Percentiles rank a stretch among this genome's conserved stretches.
Conservation (phyloP, 2,797 vertebrate species). For the Pangasius sanitwongsei region DNA sequence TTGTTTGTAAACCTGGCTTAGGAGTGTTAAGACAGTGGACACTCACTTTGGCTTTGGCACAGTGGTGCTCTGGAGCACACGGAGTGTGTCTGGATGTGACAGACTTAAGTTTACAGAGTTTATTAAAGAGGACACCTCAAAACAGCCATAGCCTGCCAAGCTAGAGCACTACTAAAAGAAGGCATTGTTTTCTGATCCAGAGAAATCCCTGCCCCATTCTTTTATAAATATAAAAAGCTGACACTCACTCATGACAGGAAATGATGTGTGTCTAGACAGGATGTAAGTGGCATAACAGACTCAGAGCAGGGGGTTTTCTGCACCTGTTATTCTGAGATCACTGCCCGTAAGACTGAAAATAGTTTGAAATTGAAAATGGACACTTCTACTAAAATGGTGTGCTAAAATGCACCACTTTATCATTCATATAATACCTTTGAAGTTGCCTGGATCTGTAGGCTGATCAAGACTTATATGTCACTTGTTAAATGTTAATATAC, state of each 20-base stretch:
- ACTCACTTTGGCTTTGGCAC: slow-evolving; percentile 2
- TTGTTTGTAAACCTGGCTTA: slow-evolving; percentile 31
- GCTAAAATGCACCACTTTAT: background rate
- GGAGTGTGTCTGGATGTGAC: slow-evolving; percentile 12
- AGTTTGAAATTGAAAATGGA: background rate
- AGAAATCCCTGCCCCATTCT: slow-evolving; percentile 16
- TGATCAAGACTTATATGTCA: background rate
- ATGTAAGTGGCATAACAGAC: slow-evolving; percentile 47
- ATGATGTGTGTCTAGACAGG: slow-evolving; percentile 61
- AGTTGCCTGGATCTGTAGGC: background rate
- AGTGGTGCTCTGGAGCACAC: background rate
- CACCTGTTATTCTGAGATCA: slow-evolving; percentile 48
- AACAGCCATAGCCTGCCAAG: slow-evolving; percentile 13
- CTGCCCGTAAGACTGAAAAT: background rate
- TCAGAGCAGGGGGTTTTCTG: slow-evolving; percentile 34
- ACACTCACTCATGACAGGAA: slow-evolving; percentile 53
- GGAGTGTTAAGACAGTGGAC: slow-evolving; percentile 21
- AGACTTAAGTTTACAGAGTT: slow-evolving; percentile 12
- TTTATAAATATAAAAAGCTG: slow-evolving; percentile 33
- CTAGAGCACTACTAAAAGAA: slow-evolving; percentile 20
- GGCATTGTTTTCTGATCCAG: slow-evolving; percentile 42
- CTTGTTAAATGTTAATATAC: background rate
- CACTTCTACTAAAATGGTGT: background rate
- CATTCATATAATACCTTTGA: background rate
- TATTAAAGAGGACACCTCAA: slow-evolving; percentile 21